Percentiles rank a stretch among this genome's conserved stretches.
phyloP scores from a whole-genome alignment of 2,113 vertebrate genomes.

The Tetrao urogallus region DNA sequence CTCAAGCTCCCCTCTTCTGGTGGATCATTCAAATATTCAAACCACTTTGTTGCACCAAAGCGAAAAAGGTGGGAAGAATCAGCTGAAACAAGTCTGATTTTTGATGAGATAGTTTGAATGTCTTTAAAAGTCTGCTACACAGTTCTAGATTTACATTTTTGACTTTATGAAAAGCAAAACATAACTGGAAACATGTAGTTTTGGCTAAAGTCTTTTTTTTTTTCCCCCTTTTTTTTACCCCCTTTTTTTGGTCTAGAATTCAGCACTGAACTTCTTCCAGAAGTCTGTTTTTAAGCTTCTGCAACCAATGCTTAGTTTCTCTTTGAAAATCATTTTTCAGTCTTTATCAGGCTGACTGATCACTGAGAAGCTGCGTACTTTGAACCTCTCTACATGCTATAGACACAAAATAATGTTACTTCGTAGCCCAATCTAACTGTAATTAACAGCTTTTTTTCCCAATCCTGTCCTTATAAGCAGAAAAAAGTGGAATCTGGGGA shows the following conservation, averaged over 20 bases:
- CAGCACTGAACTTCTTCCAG: background rate
- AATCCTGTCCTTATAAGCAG: background rate
- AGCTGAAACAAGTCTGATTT: background rate
- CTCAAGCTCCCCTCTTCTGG: background rate
- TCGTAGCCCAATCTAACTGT: background rate
- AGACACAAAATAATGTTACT: constrained; percentile 1
- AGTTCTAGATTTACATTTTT: background rate
- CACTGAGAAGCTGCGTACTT: background rate
- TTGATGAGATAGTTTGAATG: background rate
- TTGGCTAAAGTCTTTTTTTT: background rate
- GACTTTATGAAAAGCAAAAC: background rate
- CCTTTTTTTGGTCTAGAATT: background rate
- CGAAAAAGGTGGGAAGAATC: background rate
- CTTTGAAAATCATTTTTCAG: background rate
- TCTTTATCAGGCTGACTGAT: background rate
- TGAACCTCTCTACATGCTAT: background rate
- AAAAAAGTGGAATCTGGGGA: constrained; percentile 25
- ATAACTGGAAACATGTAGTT: background rate
- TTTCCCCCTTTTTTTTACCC: too few relatives aligned
- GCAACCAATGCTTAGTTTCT: background rate
- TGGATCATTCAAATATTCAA: background rate
- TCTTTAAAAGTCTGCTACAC: background rate
- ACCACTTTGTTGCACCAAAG: background rate
- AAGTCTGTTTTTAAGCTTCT: background rate
- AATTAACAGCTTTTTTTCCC: background rate